These are phyloP conservation scores for Rousettus madagascariensis DNA, from an alignment of 2,797 vertebrate species.

Conservation along the genomic window DNA sequence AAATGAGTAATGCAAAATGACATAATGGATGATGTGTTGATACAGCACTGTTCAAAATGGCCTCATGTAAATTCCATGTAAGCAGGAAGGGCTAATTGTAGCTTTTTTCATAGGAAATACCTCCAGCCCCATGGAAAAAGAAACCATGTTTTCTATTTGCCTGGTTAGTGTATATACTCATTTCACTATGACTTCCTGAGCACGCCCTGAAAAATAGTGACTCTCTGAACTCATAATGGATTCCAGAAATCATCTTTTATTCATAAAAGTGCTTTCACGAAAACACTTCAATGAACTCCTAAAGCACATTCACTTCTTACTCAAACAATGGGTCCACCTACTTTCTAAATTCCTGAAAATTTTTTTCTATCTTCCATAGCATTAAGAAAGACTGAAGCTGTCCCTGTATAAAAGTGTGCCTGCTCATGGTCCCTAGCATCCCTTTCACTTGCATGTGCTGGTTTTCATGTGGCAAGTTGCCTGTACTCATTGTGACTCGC, in stretches of 20 bases:
- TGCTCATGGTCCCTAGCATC: accelerated
- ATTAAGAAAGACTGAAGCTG: not conserved
- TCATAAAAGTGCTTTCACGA: not conserved
- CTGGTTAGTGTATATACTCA: not conserved
- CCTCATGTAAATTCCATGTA: not conserved
- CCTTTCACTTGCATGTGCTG: not conserved
- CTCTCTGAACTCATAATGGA: not conserved
- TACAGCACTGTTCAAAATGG: not conserved
- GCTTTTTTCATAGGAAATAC: not conserved
- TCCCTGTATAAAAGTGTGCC: not conserved
- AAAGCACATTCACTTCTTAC: not conserved
- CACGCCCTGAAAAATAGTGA: not conserved
- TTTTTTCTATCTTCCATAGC: not conserved
- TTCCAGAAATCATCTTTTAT: constrained; percentile 46
- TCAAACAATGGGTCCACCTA: not conserved
- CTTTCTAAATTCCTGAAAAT: not conserved
- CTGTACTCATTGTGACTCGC: not conserved
- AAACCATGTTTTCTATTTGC: not conserved
- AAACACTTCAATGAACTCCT: not conserved
- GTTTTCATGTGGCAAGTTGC: not conserved
- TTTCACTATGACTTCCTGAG: not conserved
- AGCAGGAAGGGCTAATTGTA: not conserved
- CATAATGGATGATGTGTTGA: not conserved
- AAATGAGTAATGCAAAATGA: not conserved
- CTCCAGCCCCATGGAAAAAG: not conserved